Percentiles rank a stretch among this genome's conserved stretches.
These are phyloP conservation scores for Cichladusa arquata DNA, from an alignment of 2,113 vertebrate species.

Conservation along the genomic window DNA sequence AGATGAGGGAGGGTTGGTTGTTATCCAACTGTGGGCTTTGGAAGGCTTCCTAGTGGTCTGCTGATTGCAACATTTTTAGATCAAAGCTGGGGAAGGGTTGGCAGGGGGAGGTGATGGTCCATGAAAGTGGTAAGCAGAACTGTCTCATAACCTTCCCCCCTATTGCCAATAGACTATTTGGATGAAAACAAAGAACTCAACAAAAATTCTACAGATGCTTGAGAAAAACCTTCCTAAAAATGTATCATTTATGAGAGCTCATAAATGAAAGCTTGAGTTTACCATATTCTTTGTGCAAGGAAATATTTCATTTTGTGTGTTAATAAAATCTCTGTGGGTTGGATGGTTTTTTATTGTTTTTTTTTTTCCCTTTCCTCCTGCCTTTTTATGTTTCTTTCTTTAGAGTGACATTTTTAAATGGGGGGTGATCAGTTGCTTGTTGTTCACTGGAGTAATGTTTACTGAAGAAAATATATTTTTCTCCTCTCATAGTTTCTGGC, in stretches of 20 bases:
- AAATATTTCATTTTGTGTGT: background rate
- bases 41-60: conserved; percentile 34
- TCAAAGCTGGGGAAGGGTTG: conserved; percentile 41
- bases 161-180: conserved; percentile 10
- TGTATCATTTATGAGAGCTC: conserved; percentile 30
- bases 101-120: conserved; percentile 41
- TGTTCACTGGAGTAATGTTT: background rate
- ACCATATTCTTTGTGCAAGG: background rate
- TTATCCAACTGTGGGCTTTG: conserved; percentile 29
- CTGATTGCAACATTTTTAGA: conserved; percentile 29
- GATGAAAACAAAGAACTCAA: conserved; percentile 29
- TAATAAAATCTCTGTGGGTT: background rate
- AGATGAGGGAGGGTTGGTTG: conserved; percentile 4
- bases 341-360: background rate
- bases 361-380: background rate
- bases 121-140: conserved; percentile 33
- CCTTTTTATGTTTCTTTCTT: background rate
- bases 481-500: conserved; percentile 11
- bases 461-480: conserved; percentile 25
- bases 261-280: conserved; percentile 12
- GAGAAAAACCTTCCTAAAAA: conserved; percentile 24
- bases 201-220: conserved; percentile 44
- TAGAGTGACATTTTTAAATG: background rate
- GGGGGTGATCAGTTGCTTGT: background rate
- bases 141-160: conserved; percentile 5